These are phyloP conservation scores for Botia almorhae DNA, from an alignment of 2,797 vertebrate genomes.

Conservation along the genomic window DNA sequence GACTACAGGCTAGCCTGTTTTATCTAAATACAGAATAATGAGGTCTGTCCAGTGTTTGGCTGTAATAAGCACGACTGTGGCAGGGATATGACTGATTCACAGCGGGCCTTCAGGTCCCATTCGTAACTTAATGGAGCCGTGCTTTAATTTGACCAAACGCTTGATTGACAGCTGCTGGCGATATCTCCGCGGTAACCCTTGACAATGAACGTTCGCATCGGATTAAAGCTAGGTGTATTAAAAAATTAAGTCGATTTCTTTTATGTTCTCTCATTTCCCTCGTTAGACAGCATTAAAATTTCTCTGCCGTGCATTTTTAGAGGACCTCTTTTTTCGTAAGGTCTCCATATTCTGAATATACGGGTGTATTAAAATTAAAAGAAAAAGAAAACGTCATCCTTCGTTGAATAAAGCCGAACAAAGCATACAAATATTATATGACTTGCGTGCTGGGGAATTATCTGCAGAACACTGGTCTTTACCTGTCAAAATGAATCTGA, in stretches of 20 bases:
- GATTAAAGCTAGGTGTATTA: constrained; percentile 85
- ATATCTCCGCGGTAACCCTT: constrained; percentile 83
- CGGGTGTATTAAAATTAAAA: constrained; percentile 55
- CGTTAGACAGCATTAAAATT: constrained; percentile 74
- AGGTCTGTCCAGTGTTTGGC: constrained; percentile 49
- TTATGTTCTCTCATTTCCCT: constrained; percentile 36
- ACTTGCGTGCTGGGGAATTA: constrained; percentile 69
- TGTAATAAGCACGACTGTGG: constrained; percentile 78
- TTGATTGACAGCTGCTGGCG: constrained; percentile 84
- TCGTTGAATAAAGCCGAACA: constrained; percentile 65
- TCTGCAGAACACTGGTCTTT: constrained; percentile 74
- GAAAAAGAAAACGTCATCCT: constrained; percentile 43
- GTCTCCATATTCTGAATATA: constrained; percentile 71
- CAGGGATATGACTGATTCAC: constrained; percentile 82
- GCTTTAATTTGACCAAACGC: constrained; percentile 82
- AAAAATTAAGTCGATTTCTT: constrained; percentile 81
- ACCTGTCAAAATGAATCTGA: constrained; percentile 73
- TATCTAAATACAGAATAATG: constrained; percentile 48
- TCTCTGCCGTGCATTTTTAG: constrained; percentile 53
- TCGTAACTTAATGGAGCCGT: constrained; percentile 81
- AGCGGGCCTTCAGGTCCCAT: constrained; percentile 77
- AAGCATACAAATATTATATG: constrained; percentile 71
- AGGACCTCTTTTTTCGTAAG: constrained; percentile 73
- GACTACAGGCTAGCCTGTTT: constrained; percentile 9
- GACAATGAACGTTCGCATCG: constrained; percentile 83